A percentile compares a stretch with the other conserved stretches of the same genome.
Evolutionary conservation across 1,140 invertebrate species (phyloP).

Genomic region (Zaprionus ornatus): DNA sequence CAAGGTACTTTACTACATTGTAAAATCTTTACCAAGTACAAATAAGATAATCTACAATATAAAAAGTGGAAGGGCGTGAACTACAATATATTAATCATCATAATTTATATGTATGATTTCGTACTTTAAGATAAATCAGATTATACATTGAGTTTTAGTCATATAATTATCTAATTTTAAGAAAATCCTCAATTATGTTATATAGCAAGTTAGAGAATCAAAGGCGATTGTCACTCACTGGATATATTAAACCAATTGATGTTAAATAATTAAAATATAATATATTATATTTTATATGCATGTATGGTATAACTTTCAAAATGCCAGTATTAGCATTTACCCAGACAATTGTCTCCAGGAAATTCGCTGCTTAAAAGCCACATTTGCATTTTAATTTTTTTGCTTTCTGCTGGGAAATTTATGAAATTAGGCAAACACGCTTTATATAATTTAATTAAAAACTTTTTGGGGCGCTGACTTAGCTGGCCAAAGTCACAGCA

Average conservation of each 20-base stretch:
- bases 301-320: neutral
- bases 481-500: slow-evolving; percentile 59
- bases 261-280: neutral
- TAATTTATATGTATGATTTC: neutral
- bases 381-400: slow-evolving; percentile 26
- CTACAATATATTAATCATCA: neutral
- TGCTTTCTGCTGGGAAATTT: slow-evolving; percentile 12
- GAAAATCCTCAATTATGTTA: too few species aligned
- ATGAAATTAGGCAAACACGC: slow-evolving; percentile 56
- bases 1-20: neutral
- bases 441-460: slow-evolving; percentile 78
- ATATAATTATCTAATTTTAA: too few species aligned
- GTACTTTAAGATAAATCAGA: too few species aligned
- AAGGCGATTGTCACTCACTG: too few species aligned
- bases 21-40: neutral
- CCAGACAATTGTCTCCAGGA: neutral
- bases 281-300: slow-evolving; percentile 3
- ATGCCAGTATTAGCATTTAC: neutral
- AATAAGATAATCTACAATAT: neutral
- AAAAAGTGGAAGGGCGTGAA: neutral
- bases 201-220: too few species aligned
- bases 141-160: too few species aligned
- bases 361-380: neutral
- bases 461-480: slow-evolving; percentile 66
- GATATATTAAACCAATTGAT: neutral